phyloP scores from a whole-genome alignment of 2,797 vertebrate species.

The Helicolenus hilgendorfi region DNA sequence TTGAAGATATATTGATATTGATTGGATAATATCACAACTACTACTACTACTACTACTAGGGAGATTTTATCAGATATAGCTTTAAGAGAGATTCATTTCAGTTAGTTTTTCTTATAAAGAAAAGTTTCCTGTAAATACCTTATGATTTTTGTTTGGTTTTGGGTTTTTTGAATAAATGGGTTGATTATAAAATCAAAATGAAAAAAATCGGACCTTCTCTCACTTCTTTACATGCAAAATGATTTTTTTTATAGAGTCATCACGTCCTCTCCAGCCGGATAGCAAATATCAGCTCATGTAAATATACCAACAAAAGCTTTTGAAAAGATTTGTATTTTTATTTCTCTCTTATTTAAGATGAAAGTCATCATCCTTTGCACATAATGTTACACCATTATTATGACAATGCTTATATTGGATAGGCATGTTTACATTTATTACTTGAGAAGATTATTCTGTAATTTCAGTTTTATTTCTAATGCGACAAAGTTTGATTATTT shows the following conservation, averaged over 20 bases:
- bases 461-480: slow-evolving; percentile 48
- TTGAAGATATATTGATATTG: slow-evolving; percentile 75
- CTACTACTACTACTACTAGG: slow-evolving; percentile 48
- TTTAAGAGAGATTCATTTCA: slow-evolving; percentile 82
- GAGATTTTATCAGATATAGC: slow-evolving; percentile 87
- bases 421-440: slow-evolving; percentile 74
- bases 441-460: slow-evolving; percentile 66
- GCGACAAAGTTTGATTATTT: slow-evolving; percentile 54
- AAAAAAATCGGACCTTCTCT: slow-evolving; percentile 61
- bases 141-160: slow-evolving; percentile 55
- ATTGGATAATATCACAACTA: slow-evolving; percentile 73
- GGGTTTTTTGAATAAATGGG: slow-evolving; percentile 79
- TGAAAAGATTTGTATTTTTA: slow-evolving; percentile 76
- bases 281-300: slow-evolving; percentile 73
- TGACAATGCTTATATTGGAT: slow-evolving; percentile 61
- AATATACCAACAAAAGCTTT: slow-evolving; percentile 76
- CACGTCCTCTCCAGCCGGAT: slow-evolving; percentile 48
- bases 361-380: slow-evolving; percentile 71
- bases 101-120: slow-evolving; percentile 68
- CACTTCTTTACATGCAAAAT: slow-evolving; percentile 60
- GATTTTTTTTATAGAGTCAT: slow-evolving; percentile 64
- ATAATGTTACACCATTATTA: slow-evolving; percentile 66
- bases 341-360: slow-evolving; percentile 72
- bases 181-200: slow-evolving; percentile 81
- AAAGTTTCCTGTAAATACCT: slow-evolving; percentile 82